A percentile compares a stretch with the other conserved stretches of the same genome.
Conservation (phyloP, 2,113 vertebrate species). For the Pantherophis guttatus region DNA sequence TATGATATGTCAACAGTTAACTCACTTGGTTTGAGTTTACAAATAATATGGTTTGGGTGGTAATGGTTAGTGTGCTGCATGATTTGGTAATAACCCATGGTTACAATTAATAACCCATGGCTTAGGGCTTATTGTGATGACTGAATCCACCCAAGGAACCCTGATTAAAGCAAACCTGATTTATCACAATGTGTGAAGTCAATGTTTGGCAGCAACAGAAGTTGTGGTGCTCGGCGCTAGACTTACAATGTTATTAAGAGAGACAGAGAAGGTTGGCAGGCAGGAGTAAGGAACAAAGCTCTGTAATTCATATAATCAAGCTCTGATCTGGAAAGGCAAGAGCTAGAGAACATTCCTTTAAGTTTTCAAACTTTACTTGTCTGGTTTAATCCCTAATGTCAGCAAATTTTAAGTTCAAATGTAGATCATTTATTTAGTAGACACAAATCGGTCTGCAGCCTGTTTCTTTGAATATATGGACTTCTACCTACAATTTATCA, state of each 20-base stretch:
- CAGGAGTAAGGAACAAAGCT: background rate
- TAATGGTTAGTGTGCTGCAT: background rate
- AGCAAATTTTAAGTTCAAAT: conserved; percentile 64
- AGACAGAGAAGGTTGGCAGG: background rate
- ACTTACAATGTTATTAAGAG: background rate
- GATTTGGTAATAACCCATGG: background rate
- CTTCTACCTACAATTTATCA: conserved; percentile 54
- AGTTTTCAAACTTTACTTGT: conserved; percentile 47
- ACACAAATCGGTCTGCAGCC: conserved; percentile 54
- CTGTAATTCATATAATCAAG: background rate
- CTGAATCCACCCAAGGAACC: background rate
- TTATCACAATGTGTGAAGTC: background rate
- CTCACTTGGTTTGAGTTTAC: background rate
- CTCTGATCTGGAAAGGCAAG: conserved; percentile 35
- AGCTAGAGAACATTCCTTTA: conserved; percentile 32
- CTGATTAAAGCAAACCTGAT: background rate
- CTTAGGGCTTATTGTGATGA: background rate
- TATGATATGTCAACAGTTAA: background rate
- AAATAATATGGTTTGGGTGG: background rate
- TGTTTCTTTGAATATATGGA: conserved; percentile 52
- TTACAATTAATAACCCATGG: background rate
- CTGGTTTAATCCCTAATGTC: conserved; percentile 54
- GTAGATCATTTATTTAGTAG: conserved; percentile 61
- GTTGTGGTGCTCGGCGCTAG: background rate
- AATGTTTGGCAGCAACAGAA: background rate